phyloP scores from a whole-genome alignment of 1,140 invertebrate genomes.

The Cherax quadricarinatus region DNA sequence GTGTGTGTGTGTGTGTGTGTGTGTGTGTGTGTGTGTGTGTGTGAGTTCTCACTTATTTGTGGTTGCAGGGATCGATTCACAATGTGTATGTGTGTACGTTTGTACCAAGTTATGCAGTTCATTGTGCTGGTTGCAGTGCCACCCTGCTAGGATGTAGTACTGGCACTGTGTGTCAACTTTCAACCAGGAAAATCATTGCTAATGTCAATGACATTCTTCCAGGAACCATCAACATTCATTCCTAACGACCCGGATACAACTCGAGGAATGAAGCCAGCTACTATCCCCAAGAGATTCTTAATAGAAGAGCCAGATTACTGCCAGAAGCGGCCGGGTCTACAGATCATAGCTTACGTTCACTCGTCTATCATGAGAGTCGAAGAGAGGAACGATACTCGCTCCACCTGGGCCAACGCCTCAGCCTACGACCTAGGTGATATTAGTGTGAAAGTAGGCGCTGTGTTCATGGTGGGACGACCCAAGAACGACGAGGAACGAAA shows the following conservation, averaged over 20 bases:
- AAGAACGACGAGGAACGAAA: constrained; percentile 27
- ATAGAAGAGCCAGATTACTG: constrained; percentile 57
- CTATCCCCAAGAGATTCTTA: constrained; percentile 17
- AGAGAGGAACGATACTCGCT: constrained; percentile 32
- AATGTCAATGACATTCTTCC: neutral
- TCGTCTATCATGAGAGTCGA: constrained; percentile 40
- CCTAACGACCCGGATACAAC: neutral
- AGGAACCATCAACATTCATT: neutral
- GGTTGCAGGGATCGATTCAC: too few species aligned
- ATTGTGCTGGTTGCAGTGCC: too few species aligned
- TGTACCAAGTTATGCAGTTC: too few species aligned
- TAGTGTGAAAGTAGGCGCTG: neutral
- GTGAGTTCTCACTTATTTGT: too few species aligned
- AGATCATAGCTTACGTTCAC: constrained; percentile 64
- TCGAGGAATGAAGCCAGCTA: neutral
- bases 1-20: too few species aligned
- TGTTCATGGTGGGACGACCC: constrained; percentile 63
- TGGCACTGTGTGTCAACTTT: too few species aligned
- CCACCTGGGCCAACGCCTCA: constrained; percentile 43
- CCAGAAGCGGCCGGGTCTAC: constrained; percentile 28
- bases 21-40: too few species aligned
- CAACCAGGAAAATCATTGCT: too few species aligned
- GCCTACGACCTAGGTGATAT: neutral
- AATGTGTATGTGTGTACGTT: too few species aligned
- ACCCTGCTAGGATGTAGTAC: too few species aligned